Base-by-base conservation (phyloP, 2,113 vertebrate genomes). In the Muscicapa adusta region DNA sequence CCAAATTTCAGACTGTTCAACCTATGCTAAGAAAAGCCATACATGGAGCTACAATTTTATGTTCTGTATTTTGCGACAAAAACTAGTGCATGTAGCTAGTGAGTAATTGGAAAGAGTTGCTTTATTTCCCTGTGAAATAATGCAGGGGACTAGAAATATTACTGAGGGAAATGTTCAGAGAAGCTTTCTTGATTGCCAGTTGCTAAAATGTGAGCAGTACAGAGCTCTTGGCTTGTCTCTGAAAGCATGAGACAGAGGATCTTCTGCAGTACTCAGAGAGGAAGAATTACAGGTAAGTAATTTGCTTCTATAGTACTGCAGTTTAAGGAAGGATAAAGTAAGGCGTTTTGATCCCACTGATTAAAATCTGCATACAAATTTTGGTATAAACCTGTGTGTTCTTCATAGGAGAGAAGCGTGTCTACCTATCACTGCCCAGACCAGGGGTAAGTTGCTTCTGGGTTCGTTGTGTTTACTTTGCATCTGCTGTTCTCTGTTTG, bases 341-440 rank as follows among this genome's bases (percentile, higher is more conserved):
- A 94, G 77, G 56, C 61, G 29, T 63, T 63, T 60, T 73, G 56
- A 65, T 62, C 26, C 25, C 25, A 14, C 20, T 72, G 12, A 23
- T 84, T 68, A 78, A 93, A 71, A 70, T 48, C 36, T 88, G 16
- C 45, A 45, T 93, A 92, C 53, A 91, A 90, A 95, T 68, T 81
- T 80, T 83, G 48, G 89, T 94, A 31, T 97, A 97, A 91, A 96
- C 92, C 6, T 97, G 23, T 98, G 63, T 98, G 88, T 98, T 97
- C 56, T 94, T 98, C 96, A 51, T 95, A 99, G 99, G 99, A 97
- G 99, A 99, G 98, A 99, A 99, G 97, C 98, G 98, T 96, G 96
- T 98, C 38, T 99, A 99, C 97, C 96, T 99, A 76, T 99, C 99
- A 45, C 98, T 99, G 87, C 99, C 99, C 76, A 99, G 99, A 98